Evolutionary conservation across 2,888 invertebrate species (phyloP), one percentile per base, ranked within the genome.

Genomic region (Melinaea menophilus): DNA sequence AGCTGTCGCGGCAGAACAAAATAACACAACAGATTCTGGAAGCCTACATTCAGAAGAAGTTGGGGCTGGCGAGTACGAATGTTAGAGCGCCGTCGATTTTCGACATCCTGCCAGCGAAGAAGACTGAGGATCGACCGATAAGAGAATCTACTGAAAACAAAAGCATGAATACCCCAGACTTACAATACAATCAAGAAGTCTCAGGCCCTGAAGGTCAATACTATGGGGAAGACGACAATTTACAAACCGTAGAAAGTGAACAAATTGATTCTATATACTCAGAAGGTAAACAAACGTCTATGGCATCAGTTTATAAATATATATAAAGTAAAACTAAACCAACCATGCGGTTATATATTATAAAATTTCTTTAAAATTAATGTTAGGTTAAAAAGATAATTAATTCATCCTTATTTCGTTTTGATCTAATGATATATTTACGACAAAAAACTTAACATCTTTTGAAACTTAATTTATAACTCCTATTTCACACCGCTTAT

Each of bases 11-110:
- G 69, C 95, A 95, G 91, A 95, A 95, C 90, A 92, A 93, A 82
- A 95, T 95, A 81, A 95, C 95, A 45, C 93, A 94, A 84, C 94
- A 95, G 89, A 95, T 95, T 71, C 91, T 95, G 71, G 94, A 95
- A 77, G 94, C 94, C 65, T 95, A 92, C 77, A 87, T 95, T 69
- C 94, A 95, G 81, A 93, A 94, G 78, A 92, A 93, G 55, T 80
- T 95, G 55, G 95, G 94, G 61, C 91, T 94, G 3, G 88, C 91
- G 70, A 88, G 78, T 77, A 79, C 79, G 71, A 72, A 82, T 73
- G 76, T 92, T 55, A 86, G 83, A 62, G 87, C 90, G 0, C 94
- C 94, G 2, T 93, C 94, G 0, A 91, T 94, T 47, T 92, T 92
- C 67, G 94, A 94, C 66, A 94, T 94, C 65, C 80, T 94, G 58